Percentiles rank a stretch among this genome's conserved stretches.
phyloP scores from a whole-genome alignment of 2,797 vertebrate genomes.

The Apogon talboti region DNA sequence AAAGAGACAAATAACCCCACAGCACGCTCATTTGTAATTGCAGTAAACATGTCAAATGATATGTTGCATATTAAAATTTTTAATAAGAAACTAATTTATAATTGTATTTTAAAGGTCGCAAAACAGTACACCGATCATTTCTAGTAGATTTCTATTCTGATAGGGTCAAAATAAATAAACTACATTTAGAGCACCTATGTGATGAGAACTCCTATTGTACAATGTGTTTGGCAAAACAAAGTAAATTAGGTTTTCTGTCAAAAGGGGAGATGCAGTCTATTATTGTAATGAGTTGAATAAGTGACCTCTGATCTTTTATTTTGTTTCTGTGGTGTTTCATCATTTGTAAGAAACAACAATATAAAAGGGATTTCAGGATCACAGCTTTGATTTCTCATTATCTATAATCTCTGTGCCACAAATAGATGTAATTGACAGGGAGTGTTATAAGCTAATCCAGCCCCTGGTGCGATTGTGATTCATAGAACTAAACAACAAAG shows the following conservation, averaged over 20 bases:
- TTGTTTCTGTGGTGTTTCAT: constrained; percentile 7
- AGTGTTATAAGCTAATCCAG: constrained; percentile 13
- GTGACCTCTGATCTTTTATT: neutral
- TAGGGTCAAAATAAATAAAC: no score
- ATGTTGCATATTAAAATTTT: constrained; percentile 26
- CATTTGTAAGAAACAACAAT: neutral
- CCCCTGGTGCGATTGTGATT: constrained; percentile 24
- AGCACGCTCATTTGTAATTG: constrained; percentile 7
- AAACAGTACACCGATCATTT: constrained; percentile 12
- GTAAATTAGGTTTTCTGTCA: no score
- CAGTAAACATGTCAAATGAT: constrained; percentile 9
- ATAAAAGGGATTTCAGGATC: neutral
- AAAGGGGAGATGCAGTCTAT: neutral
- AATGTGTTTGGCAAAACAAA: no score
- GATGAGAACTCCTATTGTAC: no score
- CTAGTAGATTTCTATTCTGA: neutral
- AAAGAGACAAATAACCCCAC: constrained; percentile 7
- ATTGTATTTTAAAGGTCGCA: neutral
- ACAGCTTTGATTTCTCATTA: constrained; percentile 29
- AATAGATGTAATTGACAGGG: constrained; percentile 18
- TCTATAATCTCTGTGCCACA: neutral
- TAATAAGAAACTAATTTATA: neutral
- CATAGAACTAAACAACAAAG: constrained; percentile 47
- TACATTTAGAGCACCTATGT: no score
- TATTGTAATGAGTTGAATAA: constrained; percentile 6